Evolutionary conservation across 2,888 invertebrate species (phyloP).

Genomic region (Blomia tropicalis): DNA sequence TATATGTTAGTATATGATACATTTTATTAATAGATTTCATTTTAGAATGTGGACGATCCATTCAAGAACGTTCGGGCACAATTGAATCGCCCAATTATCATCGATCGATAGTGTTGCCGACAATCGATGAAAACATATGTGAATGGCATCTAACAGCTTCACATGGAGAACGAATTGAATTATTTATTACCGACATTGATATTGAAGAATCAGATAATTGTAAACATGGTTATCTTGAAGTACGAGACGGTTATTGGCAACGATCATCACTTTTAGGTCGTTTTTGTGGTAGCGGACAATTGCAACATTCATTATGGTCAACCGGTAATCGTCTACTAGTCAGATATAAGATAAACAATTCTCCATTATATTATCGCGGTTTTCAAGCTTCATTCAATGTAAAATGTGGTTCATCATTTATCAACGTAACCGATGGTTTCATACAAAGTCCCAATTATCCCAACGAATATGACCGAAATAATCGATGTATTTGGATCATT

Average conservation of each 20-base stretch:
- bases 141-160: slow-evolving; percentile 96
- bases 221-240: slow-evolving; percentile 72
- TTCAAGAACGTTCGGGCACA: slow-evolving; percentile 65
- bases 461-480: slow-evolving; percentile 85
- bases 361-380: slow-evolving; percentile 55
- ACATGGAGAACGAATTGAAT: slow-evolving; percentile 81
- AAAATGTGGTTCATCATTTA: slow-evolving; percentile 88
- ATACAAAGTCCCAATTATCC: slow-evolving; percentile 95
- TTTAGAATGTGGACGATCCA: slow-evolving; percentile 72
- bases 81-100: slow-evolving; percentile 58
- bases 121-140: slow-evolving; percentile 42
- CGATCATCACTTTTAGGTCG: slow-evolving; percentile 70
- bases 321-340: slow-evolving; percentile 78
- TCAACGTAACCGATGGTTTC: slow-evolving; percentile 52
- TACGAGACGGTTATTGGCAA: slow-evolving; percentile 87
- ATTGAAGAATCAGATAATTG: slow-evolving; percentile 53
- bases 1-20: no score
- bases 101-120: slow-evolving; percentile 10
- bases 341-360: slow-evolving; percentile 42
- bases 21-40: no score
- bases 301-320: slow-evolving; percentile 60
- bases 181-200: slow-evolving; percentile 78
- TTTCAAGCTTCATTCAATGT: slow-evolving; percentile 84
- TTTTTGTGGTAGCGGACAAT: slow-evolving; percentile 63
- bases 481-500: slow-evolving; percentile 88